These are phyloP conservation scores for Megamerina dolium DNA, from an alignment of 2,888 invertebrate genomes.

Conservation along the genomic window DNA sequence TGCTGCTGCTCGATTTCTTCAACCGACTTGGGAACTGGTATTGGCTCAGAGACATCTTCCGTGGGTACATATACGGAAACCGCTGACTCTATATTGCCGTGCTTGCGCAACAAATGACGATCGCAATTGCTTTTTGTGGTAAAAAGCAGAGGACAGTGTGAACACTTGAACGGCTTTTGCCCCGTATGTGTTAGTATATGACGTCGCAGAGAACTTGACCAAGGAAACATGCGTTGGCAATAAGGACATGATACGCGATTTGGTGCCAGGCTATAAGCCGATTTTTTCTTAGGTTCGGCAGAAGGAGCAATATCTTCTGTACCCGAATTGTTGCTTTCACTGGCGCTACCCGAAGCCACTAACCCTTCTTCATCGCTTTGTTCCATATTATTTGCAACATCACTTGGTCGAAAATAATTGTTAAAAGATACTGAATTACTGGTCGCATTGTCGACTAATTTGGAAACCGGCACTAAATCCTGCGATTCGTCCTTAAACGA, in stretches of 20 bases:
- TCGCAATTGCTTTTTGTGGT: slow-evolving; percentile 98
- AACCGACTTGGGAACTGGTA: slow-evolving; percentile 44
- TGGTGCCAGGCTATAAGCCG: slow-evolving; percentile 91
- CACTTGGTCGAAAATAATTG: slow-evolving; percentile 56
- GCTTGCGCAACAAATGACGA: slow-evolving; percentile 84
- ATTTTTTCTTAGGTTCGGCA: slow-evolving; percentile 68
- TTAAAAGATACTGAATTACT: slow-evolving; percentile 55
- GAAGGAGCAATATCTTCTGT: slow-evolving; percentile 60
- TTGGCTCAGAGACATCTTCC: slow-evolving; percentile 47
- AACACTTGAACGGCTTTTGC: slow-evolving; percentile 94
- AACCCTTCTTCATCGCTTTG: slow-evolving; percentile 67
- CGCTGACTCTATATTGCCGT: slow-evolving; percentile 57
- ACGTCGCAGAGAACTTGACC: slow-evolving; percentile 91
- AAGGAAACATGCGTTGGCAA: slow-evolving; percentile 91
- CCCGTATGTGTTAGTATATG: slow-evolving; percentile 91
- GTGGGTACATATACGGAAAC: slow-evolving; percentile 52
- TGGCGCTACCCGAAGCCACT: slow-evolving; percentile 69
- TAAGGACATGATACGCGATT: slow-evolving; percentile 91
- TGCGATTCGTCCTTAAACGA: slow-evolving; percentile 53
- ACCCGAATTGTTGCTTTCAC: slow-evolving; percentile 77
- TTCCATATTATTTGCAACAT: slow-evolving; percentile 47
- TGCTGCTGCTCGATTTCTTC: slow-evolving; percentile 46
- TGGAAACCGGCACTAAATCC: slow-evolving; percentile 73
- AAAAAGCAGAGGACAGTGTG: slow-evolving; percentile 85
- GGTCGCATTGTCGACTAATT: slow-evolving; percentile 69